Evolutionary conservation across 2,888 invertebrate genomes (phyloP).

Genomic region (Romanomermis culicivorax): DNA sequence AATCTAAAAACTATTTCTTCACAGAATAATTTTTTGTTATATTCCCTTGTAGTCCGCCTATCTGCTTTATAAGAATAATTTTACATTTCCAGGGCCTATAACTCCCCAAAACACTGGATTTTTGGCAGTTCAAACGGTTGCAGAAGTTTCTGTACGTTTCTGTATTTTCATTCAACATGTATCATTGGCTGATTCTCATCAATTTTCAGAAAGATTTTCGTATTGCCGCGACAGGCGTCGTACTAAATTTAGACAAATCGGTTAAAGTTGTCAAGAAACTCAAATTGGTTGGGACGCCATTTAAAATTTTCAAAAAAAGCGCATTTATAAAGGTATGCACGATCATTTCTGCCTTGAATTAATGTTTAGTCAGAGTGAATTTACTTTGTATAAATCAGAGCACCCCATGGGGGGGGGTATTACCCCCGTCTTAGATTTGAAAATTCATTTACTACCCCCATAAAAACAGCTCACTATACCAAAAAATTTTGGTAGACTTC

Average conservation of each 20-base stretch:
- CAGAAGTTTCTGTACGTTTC: constrained; percentile 38
- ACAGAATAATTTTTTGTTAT: too few species aligned
- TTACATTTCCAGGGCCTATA: constrained; percentile 44
- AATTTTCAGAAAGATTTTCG: constrained; percentile 48
- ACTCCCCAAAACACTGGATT: constrained; percentile 75
- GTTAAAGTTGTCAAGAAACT: constrained; percentile 85
- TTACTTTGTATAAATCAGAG: too few species aligned
- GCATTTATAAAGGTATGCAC: constrained; percentile 67
- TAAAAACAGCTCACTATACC: too few species aligned
- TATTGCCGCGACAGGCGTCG: constrained; percentile 84
- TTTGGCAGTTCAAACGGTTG: constrained; percentile 65
- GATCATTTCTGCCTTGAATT: too few species aligned
- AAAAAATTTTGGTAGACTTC: too few species aligned
- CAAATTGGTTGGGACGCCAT: constrained; percentile 77
- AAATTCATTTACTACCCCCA: too few species aligned
- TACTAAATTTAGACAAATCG: constrained; percentile 80
- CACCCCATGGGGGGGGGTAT: too few species aligned
- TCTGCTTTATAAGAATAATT: too few species aligned
- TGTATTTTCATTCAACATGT: background rate
- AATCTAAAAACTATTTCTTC: too few species aligned
- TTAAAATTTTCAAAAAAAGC: constrained; percentile 85
- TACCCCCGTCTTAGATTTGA: too few species aligned
- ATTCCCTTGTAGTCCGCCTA: too few species aligned
- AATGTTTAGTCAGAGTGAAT: too few species aligned
- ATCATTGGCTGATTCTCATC: background rate